These are phyloP conservation scores for Andrena minutula DNA, from an alignment of 2,888 invertebrate genomes.

Conservation along the genomic window DNA sequence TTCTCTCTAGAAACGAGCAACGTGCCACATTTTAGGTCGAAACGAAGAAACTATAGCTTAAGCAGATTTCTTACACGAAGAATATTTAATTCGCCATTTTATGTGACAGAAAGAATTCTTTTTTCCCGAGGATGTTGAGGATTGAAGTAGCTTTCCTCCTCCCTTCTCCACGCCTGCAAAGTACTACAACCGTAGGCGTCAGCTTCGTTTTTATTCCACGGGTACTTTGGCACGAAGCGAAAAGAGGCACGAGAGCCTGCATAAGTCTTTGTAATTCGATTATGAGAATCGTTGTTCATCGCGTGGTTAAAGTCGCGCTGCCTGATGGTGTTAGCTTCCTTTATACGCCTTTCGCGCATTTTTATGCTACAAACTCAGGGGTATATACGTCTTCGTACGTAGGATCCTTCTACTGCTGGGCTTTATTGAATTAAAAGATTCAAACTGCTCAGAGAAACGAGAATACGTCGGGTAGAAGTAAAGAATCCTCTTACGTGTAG, in stretches of 20 bases:
- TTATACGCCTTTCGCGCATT: not conserved
- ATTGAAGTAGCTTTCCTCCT: slow-evolving; percentile 3
- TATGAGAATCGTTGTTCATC: slow-evolving; percentile 31
- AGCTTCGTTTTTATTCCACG: slow-evolving; percentile 16
- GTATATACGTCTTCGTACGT: no score
- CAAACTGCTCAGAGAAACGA: no score
- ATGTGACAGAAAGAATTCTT: not conserved
- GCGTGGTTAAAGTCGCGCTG: not conserved
- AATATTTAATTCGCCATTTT: slow-evolving; percentile 6
- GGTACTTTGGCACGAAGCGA: slow-evolving; percentile 27
- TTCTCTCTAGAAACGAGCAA: not conserved
- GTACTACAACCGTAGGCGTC: not conserved
- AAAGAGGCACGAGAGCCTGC: not conserved
- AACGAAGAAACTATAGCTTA: not conserved
- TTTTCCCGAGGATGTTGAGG: not conserved
- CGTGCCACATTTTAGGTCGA: not conserved
- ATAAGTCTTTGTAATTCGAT: slow-evolving; percentile 44
- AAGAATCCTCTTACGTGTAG: no score
- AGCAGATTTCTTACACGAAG: not conserved
- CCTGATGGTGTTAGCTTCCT: not conserved
- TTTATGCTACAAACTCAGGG: not conserved
- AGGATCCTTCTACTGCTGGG: no score
- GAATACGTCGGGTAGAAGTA: no score
- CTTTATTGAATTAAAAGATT: no score
- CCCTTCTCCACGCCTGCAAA: slow-evolving; percentile 4